These are phyloP conservation scores for Aldrovandia affinis DNA, from an alignment of 2,797 vertebrate species.

Conservation along the genomic window DNA sequence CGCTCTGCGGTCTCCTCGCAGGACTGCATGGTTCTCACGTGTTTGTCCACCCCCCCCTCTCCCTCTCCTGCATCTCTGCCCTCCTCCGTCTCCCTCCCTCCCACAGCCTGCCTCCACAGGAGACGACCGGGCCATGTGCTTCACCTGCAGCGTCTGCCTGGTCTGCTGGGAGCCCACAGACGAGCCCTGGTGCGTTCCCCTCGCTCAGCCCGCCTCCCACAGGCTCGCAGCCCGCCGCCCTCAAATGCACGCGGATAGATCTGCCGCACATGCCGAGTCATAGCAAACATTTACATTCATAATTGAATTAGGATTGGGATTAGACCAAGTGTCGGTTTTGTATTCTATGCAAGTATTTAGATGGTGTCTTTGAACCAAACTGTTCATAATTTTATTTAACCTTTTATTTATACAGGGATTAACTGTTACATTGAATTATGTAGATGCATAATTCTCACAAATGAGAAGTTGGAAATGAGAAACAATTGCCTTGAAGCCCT, in stretches of 20 bases:
- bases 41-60: neutral
- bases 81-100: neutral
- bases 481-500: no score
- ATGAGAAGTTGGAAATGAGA: no score
- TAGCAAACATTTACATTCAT: neutral
- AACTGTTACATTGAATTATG: no score
- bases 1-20: neutral
- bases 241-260: neutral
- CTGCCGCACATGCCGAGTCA: neutral
- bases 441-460: no score
- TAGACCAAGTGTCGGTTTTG: neutral
- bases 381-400: no score
- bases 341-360: no score
- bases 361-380: neutral
- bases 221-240: neutral
- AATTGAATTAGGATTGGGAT: neutral
- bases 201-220: no score
- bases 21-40: neutral
- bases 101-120: constrained; percentile 93
- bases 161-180: constrained; percentile 99
- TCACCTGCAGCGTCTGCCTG: constrained; percentile 97
- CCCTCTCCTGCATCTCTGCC: neutral
- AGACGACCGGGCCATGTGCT: constrained; percentile 98
- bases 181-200: constrained; percentile 87
- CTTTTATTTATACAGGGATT: no score